Evolutionary conservation across 2,888 invertebrate species (phyloP).

Genomic region (Lingula anatina): DNA sequence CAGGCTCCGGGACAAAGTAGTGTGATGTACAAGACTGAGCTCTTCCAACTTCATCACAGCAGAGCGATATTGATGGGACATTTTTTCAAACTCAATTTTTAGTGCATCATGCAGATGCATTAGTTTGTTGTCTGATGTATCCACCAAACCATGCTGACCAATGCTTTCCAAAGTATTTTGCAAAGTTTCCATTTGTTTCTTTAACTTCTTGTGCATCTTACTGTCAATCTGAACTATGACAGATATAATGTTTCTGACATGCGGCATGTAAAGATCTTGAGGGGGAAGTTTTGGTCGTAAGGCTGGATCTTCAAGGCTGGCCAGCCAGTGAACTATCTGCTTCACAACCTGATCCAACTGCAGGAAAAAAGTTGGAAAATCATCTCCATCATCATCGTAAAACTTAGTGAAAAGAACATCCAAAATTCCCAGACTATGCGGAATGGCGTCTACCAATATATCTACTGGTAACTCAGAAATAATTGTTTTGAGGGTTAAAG

Average conservation of each 20-base stretch:
- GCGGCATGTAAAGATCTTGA: constrained; percentile 23
- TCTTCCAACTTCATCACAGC: constrained; percentile 79
- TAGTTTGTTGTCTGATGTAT: constrained; percentile 56
- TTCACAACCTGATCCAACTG: constrained; percentile 75
- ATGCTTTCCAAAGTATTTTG: constrained; percentile 84
- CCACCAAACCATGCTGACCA: constrained; percentile 75
- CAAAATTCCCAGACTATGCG: constrained; percentile 78
- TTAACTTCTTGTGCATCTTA: constrained; percentile 62
- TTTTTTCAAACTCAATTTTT: constrained; percentile 73
- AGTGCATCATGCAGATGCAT: constrained; percentile 78
- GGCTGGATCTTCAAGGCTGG: constrained; percentile 49
- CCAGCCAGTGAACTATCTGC: constrained; percentile 77
- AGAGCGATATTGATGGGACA: constrained; percentile 79
- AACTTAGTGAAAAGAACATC: constrained; percentile 70
- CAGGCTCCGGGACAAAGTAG: constrained; percentile 38
- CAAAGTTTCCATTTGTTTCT: constrained; percentile 66
- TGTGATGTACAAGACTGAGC: constrained; percentile 42
- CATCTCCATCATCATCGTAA: constrained; percentile 51
- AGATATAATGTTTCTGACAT: constrained; percentile 27
- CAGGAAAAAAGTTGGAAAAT: constrained; percentile 52
- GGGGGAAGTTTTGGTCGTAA: no score
- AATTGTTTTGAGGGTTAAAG: constrained; percentile 66
- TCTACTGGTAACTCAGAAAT: constrained; percentile 74
- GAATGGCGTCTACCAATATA: constrained; percentile 80
- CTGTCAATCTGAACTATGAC: constrained; percentile 57